Conservation (phyloP, 1,140 invertebrate species). For the Mercenaria mercenaria region DNA sequence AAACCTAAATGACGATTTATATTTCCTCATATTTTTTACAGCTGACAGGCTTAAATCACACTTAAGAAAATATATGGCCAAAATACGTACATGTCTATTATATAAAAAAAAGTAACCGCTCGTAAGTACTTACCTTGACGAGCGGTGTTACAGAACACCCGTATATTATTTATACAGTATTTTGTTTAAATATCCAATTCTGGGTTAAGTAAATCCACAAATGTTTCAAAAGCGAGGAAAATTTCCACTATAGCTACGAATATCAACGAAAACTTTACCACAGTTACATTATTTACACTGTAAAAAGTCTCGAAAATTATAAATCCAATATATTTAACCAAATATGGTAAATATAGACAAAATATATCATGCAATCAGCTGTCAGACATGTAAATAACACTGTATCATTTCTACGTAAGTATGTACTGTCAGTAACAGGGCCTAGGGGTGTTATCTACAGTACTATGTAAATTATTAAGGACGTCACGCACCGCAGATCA, state of each 20-base stretch:
- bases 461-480: slow-evolving; percentile 30
- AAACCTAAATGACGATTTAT: not conserved
- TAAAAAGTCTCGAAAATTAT: not conserved
- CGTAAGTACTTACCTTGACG: not conserved
- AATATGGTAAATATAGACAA: not conserved
- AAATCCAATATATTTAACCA: not conserved
- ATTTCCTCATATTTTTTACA: not conserved
- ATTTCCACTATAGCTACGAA: not conserved
- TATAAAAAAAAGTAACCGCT: not conserved
- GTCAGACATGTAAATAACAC: not conserved
- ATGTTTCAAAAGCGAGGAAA: not conserved
- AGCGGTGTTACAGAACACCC: not conserved
- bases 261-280: not conserved
- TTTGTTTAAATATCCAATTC: not conserved
- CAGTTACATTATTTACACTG: not conserved
- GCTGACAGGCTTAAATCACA: too few relatives aligned
- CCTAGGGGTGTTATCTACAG: slow-evolving; percentile 14
- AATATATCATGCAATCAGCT: not conserved
- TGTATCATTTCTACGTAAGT: slow-evolving; percentile 11
- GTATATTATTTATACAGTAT: not conserved
- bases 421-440: slow-evolving; percentile 10
- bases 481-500: not conserved
- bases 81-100: not conserved
- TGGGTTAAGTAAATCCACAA: not conserved
- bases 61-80: not conserved